Base-by-base conservation (phyloP, 2,797 vertebrate genomes). In the Echiichthys vipera region DNA sequence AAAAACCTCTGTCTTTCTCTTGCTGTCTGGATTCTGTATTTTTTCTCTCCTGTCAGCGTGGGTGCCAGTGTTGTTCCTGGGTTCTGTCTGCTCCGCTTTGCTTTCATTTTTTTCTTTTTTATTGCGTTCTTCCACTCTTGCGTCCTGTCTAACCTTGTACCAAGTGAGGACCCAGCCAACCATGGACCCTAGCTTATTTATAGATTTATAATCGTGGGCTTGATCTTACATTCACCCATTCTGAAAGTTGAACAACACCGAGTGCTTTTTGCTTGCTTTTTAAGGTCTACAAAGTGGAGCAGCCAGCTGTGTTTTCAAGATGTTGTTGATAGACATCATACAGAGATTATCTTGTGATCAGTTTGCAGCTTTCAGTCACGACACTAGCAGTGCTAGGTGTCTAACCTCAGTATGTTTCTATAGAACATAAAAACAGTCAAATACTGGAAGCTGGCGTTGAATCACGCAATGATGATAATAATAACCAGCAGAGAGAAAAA, bases 111-210 rank as follows among this genome's bases (percentile, higher is more conserved):
- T 14, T 68, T 36, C 0, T 36, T 57, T 63, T 46, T 45, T 11
- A 20, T 40, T 30, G 15, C 2, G 0, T 43, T 71, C 11, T 24
- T 56, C 45, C n/a, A 2, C 36, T 53, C 55, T 30, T 49, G 55
- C 7, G 12, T 72, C 56, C 50, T 71, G 49, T 65, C 63, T 65
- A 69, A 74, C 57, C 53, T 77, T 15, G 22, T 67, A 27, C 47
- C 45, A 49, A 68, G 63, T 78, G 66, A 47, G 54, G 53, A 64
- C 42, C 20, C 40, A 18, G 57, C 57, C 51, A 30, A 24, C 58
- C 45, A 24, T 43, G 45, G 46, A 56, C 47, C 24, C 55, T 46
- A 3, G 29, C 24, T 67, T 73, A 74, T 81, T 72, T 57, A 56
- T 76, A 56, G 51, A 24, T 61, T 27, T 59, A 55, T 64, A 25